A percentile compares a stretch with the other conserved stretches of the same genome.
phyloP scores from a whole-genome alignment of 2,797 vertebrate species.

The Chloroceryle amazona region DNA sequence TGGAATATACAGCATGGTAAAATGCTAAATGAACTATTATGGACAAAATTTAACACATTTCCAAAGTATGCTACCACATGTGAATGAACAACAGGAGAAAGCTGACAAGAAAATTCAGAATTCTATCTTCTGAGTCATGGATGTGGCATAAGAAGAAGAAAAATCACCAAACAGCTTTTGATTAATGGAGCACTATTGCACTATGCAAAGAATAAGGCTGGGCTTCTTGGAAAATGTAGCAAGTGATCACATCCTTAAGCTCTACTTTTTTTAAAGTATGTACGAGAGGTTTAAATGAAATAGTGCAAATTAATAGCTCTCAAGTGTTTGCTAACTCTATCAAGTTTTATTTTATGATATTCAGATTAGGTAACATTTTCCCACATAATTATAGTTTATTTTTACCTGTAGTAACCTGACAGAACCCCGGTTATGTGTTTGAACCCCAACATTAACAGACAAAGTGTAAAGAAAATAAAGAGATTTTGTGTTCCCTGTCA shows the following conservation, averaged over 20 bases:
- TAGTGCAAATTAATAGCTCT: not conserved
- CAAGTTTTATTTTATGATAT: not conserved
- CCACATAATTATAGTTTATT: not conserved
- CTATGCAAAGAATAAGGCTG: not conserved
- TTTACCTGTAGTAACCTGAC: not conserved
- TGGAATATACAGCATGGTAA: not conserved
- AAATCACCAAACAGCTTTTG: not conserved
- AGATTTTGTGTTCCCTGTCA: accelerated
- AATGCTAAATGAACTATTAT: not conserved
- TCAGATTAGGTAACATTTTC: not conserved
- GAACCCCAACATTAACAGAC: not conserved
- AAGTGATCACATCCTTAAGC: not conserved
- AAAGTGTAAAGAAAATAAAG: not conserved
- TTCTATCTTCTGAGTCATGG: not conserved
- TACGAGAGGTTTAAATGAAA: not conserved
- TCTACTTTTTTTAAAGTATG: not conserved
- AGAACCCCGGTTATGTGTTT: not conserved
- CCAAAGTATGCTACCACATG: not conserved
- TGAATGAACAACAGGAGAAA: not conserved
- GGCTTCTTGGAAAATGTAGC: not conserved
- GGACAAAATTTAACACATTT: not conserved
- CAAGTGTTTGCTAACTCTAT: not conserved
- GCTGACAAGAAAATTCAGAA: not conserved
- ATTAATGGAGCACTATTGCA: accelerated
- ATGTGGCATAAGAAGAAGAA: not conserved